A percentile compares a stretch with the other conserved stretches of the same genome.
phyloP scores from a whole-genome alignment of 2,888 invertebrate genomes.

The Biston betularia region DNA sequence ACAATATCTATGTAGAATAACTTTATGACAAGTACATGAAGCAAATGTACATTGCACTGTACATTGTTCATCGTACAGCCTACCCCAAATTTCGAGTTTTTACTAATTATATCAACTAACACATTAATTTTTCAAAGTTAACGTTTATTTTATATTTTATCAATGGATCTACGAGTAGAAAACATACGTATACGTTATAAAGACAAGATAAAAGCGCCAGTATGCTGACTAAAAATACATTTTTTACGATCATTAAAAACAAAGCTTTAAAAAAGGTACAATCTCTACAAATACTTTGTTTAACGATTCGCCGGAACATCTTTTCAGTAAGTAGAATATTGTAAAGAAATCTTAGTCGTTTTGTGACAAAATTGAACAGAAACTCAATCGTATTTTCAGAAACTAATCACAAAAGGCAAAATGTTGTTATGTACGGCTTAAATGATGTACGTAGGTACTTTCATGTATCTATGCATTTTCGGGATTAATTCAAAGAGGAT shows the following conservation, averaged over 20 bases:
- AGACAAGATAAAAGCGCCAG: conserved; percentile 18
- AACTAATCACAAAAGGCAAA: conserved; percentile 2
- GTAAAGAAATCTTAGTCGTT: neutral
- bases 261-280: conserved; percentile 13
- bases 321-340: neutral
- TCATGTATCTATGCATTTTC: neutral
- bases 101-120: too few species aligned
- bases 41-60: too few species aligned
- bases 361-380: conserved; percentile 5
- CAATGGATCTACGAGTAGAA: neutral
- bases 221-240: conserved; percentile 24
- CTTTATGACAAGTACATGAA: too few species aligned
- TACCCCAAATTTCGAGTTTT: too few species aligned
- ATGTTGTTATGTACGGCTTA: conserved; percentile 7
- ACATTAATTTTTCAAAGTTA: neutral
- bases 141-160: neutral
- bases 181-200: conserved; percentile 4
- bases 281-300: conserved; percentile 1
- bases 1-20: too few species aligned
- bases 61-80: too few species aligned
- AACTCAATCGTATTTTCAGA: conserved; percentile 4
- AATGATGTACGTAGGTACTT: neutral
- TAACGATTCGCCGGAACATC: conserved; percentile 1
- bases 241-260: conserved; percentile 23
- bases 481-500: too few species aligned